Evolutionary conservation across 2,888 invertebrate genomes (phyloP).

Genomic region (Chorisops tibialis): DNA sequence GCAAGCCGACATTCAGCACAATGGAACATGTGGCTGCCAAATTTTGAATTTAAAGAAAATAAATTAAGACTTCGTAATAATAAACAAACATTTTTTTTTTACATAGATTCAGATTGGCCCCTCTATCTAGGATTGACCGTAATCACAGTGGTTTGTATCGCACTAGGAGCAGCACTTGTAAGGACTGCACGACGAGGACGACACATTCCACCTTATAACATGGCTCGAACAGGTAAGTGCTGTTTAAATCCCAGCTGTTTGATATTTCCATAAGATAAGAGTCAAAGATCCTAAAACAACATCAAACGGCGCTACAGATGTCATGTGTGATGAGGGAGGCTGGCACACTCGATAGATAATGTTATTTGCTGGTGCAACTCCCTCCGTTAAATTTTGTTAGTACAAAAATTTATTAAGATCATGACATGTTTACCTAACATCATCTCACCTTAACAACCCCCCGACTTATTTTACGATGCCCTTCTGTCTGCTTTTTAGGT

Average conservation of each 20-base stretch:
- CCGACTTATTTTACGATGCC: slow-evolving; percentile 1
- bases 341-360: not conserved
- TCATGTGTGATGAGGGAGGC: too few species aligned
- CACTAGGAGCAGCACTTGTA: slow-evolving; percentile 47
- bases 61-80: not conserved
- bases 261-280: too few species aligned
- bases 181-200: slow-evolving; percentile 48
- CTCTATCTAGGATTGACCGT: slow-evolving; percentile 50
- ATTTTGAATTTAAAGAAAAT: slow-evolving; percentile 5
- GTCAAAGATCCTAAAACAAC: too few species aligned
- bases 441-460: slow-evolving; percentile 1
- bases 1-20: not conserved
- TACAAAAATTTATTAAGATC: slow-evolving; percentile 17
- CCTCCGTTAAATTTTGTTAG: not conserved
- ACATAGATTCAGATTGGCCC: slow-evolving; percentile 50
- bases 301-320: too few species aligned
- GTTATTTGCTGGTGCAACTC: slow-evolving; percentile 14
- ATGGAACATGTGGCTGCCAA: slow-evolving; percentile 19
- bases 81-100: not conserved
- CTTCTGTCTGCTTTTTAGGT: not conserved
- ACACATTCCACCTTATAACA: slow-evolving; percentile 49
- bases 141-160: slow-evolving; percentile 48
- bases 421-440: slow-evolving; percentile 18
- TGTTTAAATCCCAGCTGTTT: not conserved
- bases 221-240: slow-evolving; percentile 48